Evolutionary conservation across 2,113 vertebrate species (phyloP).

Genomic region (Ochotona curzoniae): DNA sequence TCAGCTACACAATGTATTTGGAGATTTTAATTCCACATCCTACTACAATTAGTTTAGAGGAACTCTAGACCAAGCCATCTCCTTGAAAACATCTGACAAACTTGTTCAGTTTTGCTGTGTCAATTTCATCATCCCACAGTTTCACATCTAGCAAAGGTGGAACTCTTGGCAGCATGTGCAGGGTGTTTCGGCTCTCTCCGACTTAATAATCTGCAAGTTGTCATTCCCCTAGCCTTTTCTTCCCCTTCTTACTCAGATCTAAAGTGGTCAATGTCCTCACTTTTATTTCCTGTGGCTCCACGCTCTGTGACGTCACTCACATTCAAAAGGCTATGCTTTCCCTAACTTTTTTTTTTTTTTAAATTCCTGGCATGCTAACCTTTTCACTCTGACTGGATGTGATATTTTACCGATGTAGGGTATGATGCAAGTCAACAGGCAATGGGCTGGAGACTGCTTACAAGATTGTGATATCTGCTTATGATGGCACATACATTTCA

Average conservation of each 20-base stretch:
- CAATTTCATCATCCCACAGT: conserved; percentile 98
- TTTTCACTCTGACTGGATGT: conserved; percentile 89
- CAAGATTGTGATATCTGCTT: too few species aligned
- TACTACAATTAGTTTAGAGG: conserved; percentile 96
- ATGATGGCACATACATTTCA: too few species aligned
- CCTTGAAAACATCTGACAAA: conserved; percentile 94
- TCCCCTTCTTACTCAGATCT: conserved; percentile 97
- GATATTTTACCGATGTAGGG: too few species aligned
- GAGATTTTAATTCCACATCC: conserved; percentile 98
- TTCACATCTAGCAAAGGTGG: conserved; percentile 97
- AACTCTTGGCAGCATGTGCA: conserved; percentile 95
- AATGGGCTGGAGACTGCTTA: too few species aligned
- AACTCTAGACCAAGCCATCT: conserved; percentile 97
- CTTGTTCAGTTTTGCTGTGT: conserved; percentile 96
- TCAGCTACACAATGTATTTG: conserved; percentile 97
- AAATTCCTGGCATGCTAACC: conserved; percentile 93
- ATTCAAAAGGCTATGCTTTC: conserved; percentile 93
- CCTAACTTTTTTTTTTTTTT: conserved; percentile 91
- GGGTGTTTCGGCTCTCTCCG: conserved; percentile 94
- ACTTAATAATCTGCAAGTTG: conserved; percentile 90
- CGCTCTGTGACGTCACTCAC: conserved; percentile 91
- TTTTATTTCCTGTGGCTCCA: conserved; percentile 84
- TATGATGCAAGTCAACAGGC: too few species aligned
- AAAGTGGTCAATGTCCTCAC: conserved; percentile 96
- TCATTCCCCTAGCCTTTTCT: conserved; percentile 92